Evolutionary conservation across 2,113 vertebrate genomes (phyloP), one percentile per base, ranked within the genome.

Genomic region (Dendropsophus ebraccatus): DNA sequence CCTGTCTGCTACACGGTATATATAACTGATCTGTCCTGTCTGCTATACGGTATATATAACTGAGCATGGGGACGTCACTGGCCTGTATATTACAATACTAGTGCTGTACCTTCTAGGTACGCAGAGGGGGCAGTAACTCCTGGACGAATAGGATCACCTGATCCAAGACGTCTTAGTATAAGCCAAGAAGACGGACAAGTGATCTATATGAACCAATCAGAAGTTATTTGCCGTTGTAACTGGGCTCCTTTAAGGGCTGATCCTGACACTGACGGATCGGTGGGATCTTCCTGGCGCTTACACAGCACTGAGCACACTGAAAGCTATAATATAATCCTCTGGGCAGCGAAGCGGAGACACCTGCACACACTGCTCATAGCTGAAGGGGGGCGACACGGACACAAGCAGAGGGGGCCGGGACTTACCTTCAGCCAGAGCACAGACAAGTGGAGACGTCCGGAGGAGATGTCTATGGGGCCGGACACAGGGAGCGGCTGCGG

Each of bases 391-490:
- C 32, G 56, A 67, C 80, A 82, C 11, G 25, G 25, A 45, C 21
- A 45, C 50, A 83, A 83, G 82, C 69, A 28, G 16, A 19, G 56
- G 30, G 11, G 45, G 65, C 35, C 5, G 28, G 52, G 52, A 86
- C 84, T 86, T 86, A 86, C 84, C 84, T 81, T 65, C 67, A 6
- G 5, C 25, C n/a, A n/a, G n/a, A n/a, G n/a, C n/a, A n/a, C n/a
- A n/a, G n/a, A n/a, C n/a, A 75, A 69, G 37, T 54, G 23, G 35
- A 35, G 23, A 72, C 10, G 41, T 65, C 49, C 49, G 25, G 49
- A 10, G 49, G 83, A 78, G 70, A 54, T 17, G 6, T 69, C 21
- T 1, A 2, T 28, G 11, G 45, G 65, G 67, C 32, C 62, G 50
- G 84, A 80, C 49, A 32, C 50, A 70, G 83, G 83, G 74, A 85